Base-by-base conservation (phyloP, 2,888 invertebrate species). In the Pheosia gnoma region DNA sequence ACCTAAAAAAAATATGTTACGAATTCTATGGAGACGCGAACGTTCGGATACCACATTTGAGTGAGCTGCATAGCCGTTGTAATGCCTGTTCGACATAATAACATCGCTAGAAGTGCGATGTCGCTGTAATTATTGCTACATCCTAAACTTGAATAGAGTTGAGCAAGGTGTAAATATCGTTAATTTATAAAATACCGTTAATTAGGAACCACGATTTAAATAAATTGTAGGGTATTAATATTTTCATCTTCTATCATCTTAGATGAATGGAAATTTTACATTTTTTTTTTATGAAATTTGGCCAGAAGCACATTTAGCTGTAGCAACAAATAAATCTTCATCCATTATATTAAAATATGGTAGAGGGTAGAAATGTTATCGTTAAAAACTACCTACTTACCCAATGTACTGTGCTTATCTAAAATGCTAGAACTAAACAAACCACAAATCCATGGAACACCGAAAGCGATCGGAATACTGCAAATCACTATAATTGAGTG, bases 111-210 rank as follows among this genome's bases (percentile, higher is more conserved):
- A 79, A 76, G 79, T 74, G 66, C 67, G 78, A 78, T 80, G 84
- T 84, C 81, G 78, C 80, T 86, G 85, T 85, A 87, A 87, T 88
- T 87, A 88, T 87, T 83, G 78, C 83, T 79, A 85, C 83, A 84
- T 83, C 82, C 74, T 77, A 78, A 84, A 82, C 70, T 67, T 61
- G 67, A 76, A 65, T 82, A 83, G 82, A 61, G 85, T 65, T 63
- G 82, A 39, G 59, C 63, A 25, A 36, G 59, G 58, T 61, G 58
- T 70, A 62, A 57, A 65, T 68, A 68, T 77, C 72, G 71, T 69
- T 65, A 49, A n/a, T 62, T 43, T 38, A 51, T 38, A 58, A 51
- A n/a, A 43, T 43, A 43, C 8, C 25, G 25, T 6, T 39, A 39
- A 6, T 39, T 39, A 3, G 5, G 7, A 5, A 7, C 7, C 39